Evolutionary conservation across 1,140 invertebrate species (phyloP).

Genomic region (Trichomalopsis sarcophagae): DNA sequence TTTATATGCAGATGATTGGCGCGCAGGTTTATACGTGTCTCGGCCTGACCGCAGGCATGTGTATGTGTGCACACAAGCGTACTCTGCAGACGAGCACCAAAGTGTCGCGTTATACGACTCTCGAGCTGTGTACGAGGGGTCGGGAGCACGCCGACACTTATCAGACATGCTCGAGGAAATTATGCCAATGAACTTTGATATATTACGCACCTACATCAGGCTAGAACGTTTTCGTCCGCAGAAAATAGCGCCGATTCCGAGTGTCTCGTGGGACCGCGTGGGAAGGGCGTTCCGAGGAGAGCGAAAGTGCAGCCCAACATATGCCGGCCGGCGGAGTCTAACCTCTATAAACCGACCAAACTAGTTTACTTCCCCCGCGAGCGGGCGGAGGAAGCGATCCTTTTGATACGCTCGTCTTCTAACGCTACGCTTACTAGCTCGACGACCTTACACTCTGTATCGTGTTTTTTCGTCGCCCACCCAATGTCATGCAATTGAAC

Average conservation of each 20-base stretch:
- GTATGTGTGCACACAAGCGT: too few relatives aligned
- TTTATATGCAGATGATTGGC: conserved; percentile 52
- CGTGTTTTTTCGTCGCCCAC: not conserved
- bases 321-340: conserved; percentile 52
- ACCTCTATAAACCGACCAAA: conserved; percentile 68
- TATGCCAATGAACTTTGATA: conserved; percentile 48
- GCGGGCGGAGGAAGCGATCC: conserved; percentile 16
- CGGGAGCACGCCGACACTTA: not conserved
- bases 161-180: conserved; percentile 40
- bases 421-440: not conserved
- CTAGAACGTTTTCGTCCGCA: too few relatives aligned
- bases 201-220: too few relatives aligned
- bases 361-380: conserved; percentile 62
- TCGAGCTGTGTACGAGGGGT: not conserved
- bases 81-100: not conserved
- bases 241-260: too few relatives aligned
- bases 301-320: conserved; percentile 39
- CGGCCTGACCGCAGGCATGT: not conserved
- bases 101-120: not conserved
- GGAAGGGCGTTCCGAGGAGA: conserved; percentile 30
- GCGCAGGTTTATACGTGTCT: conserved; percentile 6
- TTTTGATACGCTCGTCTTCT: not conserved
- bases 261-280: too few relatives aligned
- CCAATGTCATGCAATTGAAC: too few relatives aligned
- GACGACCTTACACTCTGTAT: conserved; percentile 6